Evolutionary conservation across 30 jellyfish, hydroid and myxozoan species (phyloP).

Genomic region (Clytia hemisphaerica): DNA sequence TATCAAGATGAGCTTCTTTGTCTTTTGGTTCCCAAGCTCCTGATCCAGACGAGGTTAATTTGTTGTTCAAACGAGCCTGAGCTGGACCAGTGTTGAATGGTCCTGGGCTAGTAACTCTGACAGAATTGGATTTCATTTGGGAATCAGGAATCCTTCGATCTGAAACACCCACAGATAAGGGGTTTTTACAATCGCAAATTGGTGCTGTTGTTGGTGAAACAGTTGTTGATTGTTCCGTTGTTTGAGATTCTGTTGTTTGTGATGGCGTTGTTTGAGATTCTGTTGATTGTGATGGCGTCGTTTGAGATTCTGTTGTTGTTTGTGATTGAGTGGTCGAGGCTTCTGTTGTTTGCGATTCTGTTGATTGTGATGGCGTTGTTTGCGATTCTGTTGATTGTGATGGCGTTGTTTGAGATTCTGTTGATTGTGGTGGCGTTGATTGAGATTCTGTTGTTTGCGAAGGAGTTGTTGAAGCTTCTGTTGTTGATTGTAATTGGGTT

Average conservation of each 20-base stretch:
- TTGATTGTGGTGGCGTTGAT: background rate
- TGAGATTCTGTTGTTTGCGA: background rate
- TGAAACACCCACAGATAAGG: conserved; percentile 27
- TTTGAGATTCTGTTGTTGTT: too few relatives aligned
- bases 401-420: background rate
- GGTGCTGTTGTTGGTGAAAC: too few relatives aligned
- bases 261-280: too few relatives aligned
- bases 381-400: too few relatives aligned
- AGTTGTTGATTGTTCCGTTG: too few relatives aligned
- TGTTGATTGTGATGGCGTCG: too few relatives aligned
- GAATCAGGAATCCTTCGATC: conserved; percentile 21
- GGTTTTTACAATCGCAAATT: conserved; percentile 11
- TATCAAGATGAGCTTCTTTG: conserved; percentile 22
- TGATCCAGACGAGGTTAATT: conserved; percentile 25
- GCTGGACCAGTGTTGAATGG: conserved; percentile 26
- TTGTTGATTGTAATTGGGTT: too few relatives aligned
- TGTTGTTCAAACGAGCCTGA: conserved; percentile 29
- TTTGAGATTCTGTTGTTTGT: too few relatives aligned
- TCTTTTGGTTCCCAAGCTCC: conserved; percentile 43
- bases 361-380: too few relatives aligned
- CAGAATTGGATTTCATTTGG: background rate
- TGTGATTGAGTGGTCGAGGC: too few relatives aligned
- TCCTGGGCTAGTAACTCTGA: background rate
- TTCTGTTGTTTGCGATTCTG: too few relatives aligned
- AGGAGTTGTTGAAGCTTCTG: too few relatives aligned